phyloP scores from a whole-genome alignment of 2,113 vertebrate genomes.

The Chionis minor region DNA sequence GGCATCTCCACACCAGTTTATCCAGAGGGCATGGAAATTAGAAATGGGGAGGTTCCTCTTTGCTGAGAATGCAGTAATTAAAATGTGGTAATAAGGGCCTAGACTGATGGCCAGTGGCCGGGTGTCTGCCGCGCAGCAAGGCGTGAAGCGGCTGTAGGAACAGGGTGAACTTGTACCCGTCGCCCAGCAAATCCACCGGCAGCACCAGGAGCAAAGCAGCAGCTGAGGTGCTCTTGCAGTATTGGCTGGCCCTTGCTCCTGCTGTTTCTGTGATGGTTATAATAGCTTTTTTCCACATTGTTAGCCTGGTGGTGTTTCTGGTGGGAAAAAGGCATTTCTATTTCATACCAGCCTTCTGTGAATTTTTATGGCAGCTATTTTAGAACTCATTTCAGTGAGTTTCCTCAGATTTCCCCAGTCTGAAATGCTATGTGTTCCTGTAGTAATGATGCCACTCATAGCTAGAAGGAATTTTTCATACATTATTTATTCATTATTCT shows the following conservation, averaged over 20 bases:
- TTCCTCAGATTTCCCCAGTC: not conserved
- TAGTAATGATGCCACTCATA: constrained; percentile 1
- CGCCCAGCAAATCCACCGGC: not conserved
- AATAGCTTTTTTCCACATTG: not conserved
- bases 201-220: fast-evolving
- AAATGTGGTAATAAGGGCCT: not conserved
- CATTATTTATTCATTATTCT: constrained; percentile 53
- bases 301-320: not conserved
- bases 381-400: not conserved
- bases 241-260: not conserved
- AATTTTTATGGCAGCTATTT: constrained; percentile 17
- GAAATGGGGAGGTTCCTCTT: not conserved
- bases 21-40: not conserved
- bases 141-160: not conserved
- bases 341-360: not conserved
- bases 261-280: not conserved
- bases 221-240: not conserved
- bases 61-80: not conserved
- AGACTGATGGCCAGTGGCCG: not conserved
- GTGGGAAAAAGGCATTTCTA: not conserved
- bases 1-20: not conserved
- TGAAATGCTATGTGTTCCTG: not conserved
- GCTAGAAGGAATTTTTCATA: constrained; percentile 30
- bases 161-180: fast-evolving
- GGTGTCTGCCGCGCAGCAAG: not conserved